These are phyloP conservation scores for Callaeas wilsoni DNA, from an alignment of 2,113 vertebrate genomes.

Conservation along the genomic window DNA sequence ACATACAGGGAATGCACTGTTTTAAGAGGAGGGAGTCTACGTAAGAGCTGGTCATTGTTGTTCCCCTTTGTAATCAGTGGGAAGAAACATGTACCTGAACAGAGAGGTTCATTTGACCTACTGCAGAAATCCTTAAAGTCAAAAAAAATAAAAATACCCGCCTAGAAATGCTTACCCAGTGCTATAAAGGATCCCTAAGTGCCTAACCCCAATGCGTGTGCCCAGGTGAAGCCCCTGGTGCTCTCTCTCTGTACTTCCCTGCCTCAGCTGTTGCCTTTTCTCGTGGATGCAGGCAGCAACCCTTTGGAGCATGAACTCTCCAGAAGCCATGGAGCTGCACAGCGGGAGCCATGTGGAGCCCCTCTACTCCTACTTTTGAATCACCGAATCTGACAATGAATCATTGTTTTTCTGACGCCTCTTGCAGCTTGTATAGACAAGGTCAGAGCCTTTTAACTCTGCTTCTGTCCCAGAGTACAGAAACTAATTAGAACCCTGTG, in stretches of 20 bases:
- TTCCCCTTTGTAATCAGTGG: neutral
- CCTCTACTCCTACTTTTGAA: neutral
- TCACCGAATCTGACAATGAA: neutral
- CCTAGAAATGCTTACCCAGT: neutral
- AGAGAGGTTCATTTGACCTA: neutral
- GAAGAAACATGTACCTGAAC: neutral
- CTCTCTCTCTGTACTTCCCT: neutral
- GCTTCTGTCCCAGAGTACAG: neutral
- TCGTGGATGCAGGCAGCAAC: neutral
- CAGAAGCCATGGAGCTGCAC: neutral
- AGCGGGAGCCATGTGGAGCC: fast-evolving
- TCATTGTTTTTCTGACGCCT: neutral
- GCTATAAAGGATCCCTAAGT: neutral
- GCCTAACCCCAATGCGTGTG: neutral
- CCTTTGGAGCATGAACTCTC: neutral
- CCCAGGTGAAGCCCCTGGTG: fast-evolving
- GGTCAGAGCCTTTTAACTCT: neutral
- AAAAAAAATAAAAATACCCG: neutral
- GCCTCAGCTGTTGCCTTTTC: neutral
- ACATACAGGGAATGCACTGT: neutral
- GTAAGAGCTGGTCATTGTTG: neutral
- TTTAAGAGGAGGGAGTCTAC: neutral
- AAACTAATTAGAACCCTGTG: neutral
- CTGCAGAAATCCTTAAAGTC: neutral
- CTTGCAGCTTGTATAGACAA: neutral